Percentiles rank a stretch among this genome's conserved stretches.
Evolutionary conservation across 2,888 invertebrate genomes (phyloP).

Genomic region (Argyra leucocephala): DNA sequence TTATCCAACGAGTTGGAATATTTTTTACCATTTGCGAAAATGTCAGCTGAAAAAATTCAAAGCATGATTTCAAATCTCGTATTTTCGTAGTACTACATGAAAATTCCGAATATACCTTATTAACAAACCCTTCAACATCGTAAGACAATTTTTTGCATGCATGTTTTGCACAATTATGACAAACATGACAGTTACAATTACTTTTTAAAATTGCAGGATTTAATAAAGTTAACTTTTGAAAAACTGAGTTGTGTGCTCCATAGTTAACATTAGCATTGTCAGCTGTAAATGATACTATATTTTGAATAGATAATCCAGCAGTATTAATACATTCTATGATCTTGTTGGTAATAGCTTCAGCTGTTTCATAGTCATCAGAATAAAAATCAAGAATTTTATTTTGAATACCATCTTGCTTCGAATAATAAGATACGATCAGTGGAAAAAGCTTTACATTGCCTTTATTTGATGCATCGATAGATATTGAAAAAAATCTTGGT

Average conservation of each 20-base stretch:
- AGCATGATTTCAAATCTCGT: slow-evolving; percentile 7
- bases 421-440: slow-evolving; percentile 9
- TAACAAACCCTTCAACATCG: slow-evolving; percentile 4
- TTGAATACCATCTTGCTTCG: slow-evolving; percentile 8
- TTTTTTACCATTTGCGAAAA: slow-evolving; percentile 7
- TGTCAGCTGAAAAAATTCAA: background rate
- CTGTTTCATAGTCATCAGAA: slow-evolving; percentile 14
- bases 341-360: slow-evolving; percentile 11
- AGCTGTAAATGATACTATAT: background rate
- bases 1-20: slow-evolving; percentile 11
- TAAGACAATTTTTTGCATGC: slow-evolving; percentile 5
- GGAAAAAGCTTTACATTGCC: slow-evolving; percentile 10
- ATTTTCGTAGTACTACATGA: slow-evolving; percentile 9
- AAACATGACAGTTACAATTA: background rate
- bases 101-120: background rate
- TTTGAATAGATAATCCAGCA: slow-evolving; percentile 6
- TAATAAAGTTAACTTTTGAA: slow-evolving; percentile 2
- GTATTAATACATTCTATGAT: slow-evolving; percentile 8
- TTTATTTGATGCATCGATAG: slow-evolving; percentile 11
- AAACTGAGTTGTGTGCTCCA: slow-evolving; percentile 4
- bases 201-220: slow-evolving; percentile 4
- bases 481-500: slow-evolving; percentile 9
- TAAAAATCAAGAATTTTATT: slow-evolving; percentile 10
- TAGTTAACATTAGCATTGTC: background rate
- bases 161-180: slow-evolving; percentile 7